These are phyloP conservation scores for Poicephalus gulielmi DNA, from an alignment of 2,113 vertebrate species.

Conservation along the genomic window DNA sequence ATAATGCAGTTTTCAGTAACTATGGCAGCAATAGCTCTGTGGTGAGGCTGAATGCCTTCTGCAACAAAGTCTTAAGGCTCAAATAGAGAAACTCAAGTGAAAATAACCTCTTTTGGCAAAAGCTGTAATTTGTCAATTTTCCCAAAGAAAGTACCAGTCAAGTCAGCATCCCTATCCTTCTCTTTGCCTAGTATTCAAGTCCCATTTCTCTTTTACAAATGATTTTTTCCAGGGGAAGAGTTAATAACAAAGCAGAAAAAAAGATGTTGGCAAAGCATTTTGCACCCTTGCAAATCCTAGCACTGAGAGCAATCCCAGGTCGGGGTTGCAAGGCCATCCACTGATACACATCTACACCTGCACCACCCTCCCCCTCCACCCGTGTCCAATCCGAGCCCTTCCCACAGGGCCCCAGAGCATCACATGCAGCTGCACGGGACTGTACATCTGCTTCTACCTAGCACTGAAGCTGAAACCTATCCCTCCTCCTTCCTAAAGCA, in stretches of 20 bases:
- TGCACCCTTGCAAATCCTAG: neutral
- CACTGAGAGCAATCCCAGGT: neutral
- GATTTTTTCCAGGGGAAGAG: neutral
- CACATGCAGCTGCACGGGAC: neutral
- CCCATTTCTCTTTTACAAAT: neutral
- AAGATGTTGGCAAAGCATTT: neutral
- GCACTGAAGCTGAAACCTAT: neutral
- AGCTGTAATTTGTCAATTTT: neutral
- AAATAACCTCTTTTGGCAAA: neutral
- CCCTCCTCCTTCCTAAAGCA: neutral
- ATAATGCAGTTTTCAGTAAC: slow-evolving; percentile 65
- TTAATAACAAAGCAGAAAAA: neutral
- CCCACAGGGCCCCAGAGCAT: neutral
- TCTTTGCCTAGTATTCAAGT: neutral
- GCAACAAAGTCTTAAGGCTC: slow-evolving; percentile 36
- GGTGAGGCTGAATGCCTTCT: slow-evolving; percentile 27
- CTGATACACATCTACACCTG: neutral
- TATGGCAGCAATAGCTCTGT: slow-evolving; percentile 50
- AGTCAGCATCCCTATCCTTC: neutral
- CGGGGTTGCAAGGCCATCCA: neutral
- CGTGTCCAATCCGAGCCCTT: neutral
- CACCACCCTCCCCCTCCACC: neutral
- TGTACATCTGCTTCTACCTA: neutral
- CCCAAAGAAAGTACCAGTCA: neutral
- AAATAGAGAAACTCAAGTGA: neutral